Evolutionary conservation across 2,113 vertebrate genomes (phyloP).

Genomic region (Dipodomys merriami): DNA sequence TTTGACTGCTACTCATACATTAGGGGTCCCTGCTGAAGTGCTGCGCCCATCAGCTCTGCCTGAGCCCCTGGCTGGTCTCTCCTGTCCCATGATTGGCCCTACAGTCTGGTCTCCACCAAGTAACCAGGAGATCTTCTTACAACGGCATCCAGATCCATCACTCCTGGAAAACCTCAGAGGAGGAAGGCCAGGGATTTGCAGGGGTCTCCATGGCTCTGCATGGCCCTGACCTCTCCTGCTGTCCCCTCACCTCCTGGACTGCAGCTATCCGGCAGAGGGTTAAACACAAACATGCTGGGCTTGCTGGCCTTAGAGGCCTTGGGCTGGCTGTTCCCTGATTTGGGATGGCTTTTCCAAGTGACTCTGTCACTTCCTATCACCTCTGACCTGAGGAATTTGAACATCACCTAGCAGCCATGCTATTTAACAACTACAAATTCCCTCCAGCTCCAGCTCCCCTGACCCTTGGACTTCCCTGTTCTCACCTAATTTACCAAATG

Average conservation of each 20-base stretch:
- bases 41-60: accelerated
- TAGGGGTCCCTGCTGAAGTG: accelerated
- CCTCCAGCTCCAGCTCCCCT: neutral
- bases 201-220: neutral
- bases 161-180: too few relatives aligned
- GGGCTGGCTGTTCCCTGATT: neutral
- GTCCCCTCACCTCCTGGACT: neutral
- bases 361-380: accelerated
- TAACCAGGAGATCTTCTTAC: neutral
- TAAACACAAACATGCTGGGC: too few relatives aligned
- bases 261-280: too few relatives aligned
- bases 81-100: too few relatives aligned
- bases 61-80: too few relatives aligned
- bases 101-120: accelerated
- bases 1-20: too few relatives aligned
- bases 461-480: accelerated
- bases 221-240: accelerated
- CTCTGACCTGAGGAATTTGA: neutral
- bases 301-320: neutral
- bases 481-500: neutral
- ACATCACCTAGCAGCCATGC: accelerated
- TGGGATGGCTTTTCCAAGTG: neutral
- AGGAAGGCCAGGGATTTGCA: neutral
- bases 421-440: neutral
- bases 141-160: neutral